Evolutionary conservation across 1,140 invertebrate genomes (phyloP).

Genomic region (Akabosia matsudoensis): DNA sequence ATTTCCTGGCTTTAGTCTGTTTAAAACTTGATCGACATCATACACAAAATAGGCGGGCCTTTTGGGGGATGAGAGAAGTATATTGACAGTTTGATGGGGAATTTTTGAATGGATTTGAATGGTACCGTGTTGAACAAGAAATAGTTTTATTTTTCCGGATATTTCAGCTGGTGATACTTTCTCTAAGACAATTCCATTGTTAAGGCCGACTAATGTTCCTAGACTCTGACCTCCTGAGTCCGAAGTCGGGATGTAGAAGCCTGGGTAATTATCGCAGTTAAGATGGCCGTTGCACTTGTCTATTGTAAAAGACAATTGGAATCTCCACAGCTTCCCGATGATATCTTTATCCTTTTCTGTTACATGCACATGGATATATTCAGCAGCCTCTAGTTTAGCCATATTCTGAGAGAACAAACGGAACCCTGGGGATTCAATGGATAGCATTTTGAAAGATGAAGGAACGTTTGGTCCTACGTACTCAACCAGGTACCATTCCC

Average conservation of each 20-base stretch:
- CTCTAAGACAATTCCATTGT: background rate
- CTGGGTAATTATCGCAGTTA: background rate
- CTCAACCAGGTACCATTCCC: background rate
- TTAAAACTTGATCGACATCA: constrained; percentile 28
- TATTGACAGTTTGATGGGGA: background rate
- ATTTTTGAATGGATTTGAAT: background rate
- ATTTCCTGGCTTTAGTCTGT: constrained; percentile 27
- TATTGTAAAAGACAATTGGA: background rate
- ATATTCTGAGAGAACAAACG: background rate
- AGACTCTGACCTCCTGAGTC: background rate
- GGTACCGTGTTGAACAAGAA: constrained; percentile 31
- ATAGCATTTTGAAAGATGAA: background rate
- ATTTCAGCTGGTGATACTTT: background rate
- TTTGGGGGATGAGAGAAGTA: background rate
- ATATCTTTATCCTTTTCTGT: background rate
- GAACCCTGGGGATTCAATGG: background rate
- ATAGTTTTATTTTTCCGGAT: background rate
- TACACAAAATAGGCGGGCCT: constrained; percentile 34
- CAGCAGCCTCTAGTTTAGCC: background rate
- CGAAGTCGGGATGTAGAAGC: background rate
- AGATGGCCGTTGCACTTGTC: background rate
- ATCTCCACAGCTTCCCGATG: background rate
- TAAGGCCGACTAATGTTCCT: background rate
- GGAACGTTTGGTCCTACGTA: background rate
- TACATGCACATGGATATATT: background rate